Evolutionary conservation across 2,113 vertebrate genomes (phyloP).

Genomic region (Centropristis striata): DNA sequence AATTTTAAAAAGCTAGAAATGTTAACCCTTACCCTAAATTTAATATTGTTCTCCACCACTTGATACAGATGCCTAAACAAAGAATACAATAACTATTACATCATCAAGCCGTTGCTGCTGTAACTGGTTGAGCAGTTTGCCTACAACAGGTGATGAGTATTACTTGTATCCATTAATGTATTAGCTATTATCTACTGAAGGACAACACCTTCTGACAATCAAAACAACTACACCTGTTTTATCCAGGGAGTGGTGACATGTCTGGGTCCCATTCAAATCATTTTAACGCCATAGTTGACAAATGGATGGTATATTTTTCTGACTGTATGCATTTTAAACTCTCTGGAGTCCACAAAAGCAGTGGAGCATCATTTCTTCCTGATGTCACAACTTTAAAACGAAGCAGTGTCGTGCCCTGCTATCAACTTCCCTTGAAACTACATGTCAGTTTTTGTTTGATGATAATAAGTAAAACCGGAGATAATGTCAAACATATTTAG

Average conservation of each 20-base stretch:
- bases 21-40: not conserved
- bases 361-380: too few relatives aligned
- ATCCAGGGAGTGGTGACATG: not conserved
- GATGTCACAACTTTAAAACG: too few relatives aligned
- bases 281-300: not conserved
- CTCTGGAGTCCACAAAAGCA: too few relatives aligned
- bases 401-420: too few relatives aligned
- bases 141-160: not conserved
- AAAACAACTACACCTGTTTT: not conserved
- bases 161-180: not conserved
- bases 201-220: slow-evolving; percentile 39
- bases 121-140: not conserved
- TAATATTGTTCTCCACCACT: not conserved
- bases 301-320: not conserved
- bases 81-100: not conserved
- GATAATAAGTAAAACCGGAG: too few relatives aligned
- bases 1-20: too few relatives aligned
- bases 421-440: too few relatives aligned
- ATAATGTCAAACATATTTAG: too few relatives aligned
- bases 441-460: too few relatives aligned
- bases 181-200: not conserved
- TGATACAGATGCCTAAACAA: not conserved
- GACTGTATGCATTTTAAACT: not conserved
- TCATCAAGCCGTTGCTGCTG: not conserved
- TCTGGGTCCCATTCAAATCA: not conserved